Conservation (phyloP, 2,113 vertebrate genomes). For the Nesogale talazaci region DNA sequence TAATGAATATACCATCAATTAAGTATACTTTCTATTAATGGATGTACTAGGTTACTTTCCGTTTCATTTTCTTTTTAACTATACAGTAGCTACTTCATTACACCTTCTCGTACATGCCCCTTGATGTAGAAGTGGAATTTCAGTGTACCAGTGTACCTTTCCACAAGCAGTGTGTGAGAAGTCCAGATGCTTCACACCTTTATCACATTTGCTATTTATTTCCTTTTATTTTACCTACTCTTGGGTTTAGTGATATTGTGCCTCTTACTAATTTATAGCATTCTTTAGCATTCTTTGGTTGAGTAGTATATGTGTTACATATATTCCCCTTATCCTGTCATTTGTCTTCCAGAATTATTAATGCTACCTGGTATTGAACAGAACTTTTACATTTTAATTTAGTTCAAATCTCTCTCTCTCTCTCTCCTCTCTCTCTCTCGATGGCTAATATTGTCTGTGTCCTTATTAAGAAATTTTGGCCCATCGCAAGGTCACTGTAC, state of each 20-base stretch:
- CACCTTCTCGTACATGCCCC: background rate
- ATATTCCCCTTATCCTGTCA: background rate
- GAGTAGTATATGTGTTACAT: slow-evolving; percentile 15
- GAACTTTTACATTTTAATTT: slow-evolving; percentile 36
- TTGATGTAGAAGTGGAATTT: slow-evolving; percentile 25
- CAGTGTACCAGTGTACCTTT: background rate
- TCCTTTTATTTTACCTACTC: slow-evolving; percentile 44
- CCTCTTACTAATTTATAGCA: slow-evolving; percentile 34
- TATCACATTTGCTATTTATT: background rate
- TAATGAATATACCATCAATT: background rate
- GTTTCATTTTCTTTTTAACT: slow-evolving; percentile 10
- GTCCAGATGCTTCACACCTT: slow-evolving; percentile 35
- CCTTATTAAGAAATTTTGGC: slow-evolving; percentile 23
- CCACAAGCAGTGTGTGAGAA: background rate
- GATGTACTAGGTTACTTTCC: slow-evolving; percentile 35
- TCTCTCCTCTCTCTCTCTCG: slow-evolving; percentile 21
- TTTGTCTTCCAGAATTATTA: slow-evolving; percentile 39
- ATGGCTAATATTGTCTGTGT: background rate
- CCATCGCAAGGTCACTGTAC: background rate
- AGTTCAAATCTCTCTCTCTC: background rate
- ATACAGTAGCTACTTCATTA: slow-evolving; percentile 13
- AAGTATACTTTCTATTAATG: background rate
- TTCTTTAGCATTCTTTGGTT: slow-evolving; percentile 46
- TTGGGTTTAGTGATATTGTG: slow-evolving; percentile 2
- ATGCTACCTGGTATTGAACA: slow-evolving; percentile 21